Base-by-base conservation (phyloP, 2,888 invertebrate genomes). In the Cetonia aurata region DNA sequence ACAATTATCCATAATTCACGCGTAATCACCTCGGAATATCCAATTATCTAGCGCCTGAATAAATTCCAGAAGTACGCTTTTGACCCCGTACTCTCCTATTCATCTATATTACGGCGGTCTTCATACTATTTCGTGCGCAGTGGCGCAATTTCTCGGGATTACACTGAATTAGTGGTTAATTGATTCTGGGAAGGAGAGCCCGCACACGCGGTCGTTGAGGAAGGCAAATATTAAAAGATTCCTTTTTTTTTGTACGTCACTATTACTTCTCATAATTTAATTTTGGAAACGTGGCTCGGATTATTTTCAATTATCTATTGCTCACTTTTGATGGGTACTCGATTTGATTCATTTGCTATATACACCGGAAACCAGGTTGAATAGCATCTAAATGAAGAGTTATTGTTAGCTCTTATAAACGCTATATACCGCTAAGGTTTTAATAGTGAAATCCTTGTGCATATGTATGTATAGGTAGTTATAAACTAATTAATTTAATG, bases 1-100 rank as follows among this genome's bases (percentile, higher is more conserved):
- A 62, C 62, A 62, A 62, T 62, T 62, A 62, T 62, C 62, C 48
- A 62, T 48, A 62, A 62, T 62, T 62, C 62, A 48, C 48, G 31
- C 48, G 62, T 48, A 62, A 62, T 62, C 62, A 62, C 62, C 48
- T 48, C 62, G 33, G 48, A 25, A 25, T 25, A 62, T 62, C 62
- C 62, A 62, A 62, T 62, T 62, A 62, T 48, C 33, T 42, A 31
- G 48, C 62, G 48, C 62, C 48, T 62, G 62, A 62, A 62, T 48
- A 62, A 62, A 62, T 62, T 62, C 62, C 48, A 62, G 33, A 50
- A 33, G 48, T 62, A 62, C 48, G 15, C 33, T 13, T n/a, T 56
- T 41, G 33, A 56, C 33, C 17, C 62, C 31, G 62, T 19, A 19
- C 25, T 59, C 44, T 59, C 10, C 31, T 59, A 42, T 46, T 46